These are phyloP conservation scores for Hyposmocoma kahamanoa DNA, from an alignment of 1,140 invertebrate genomes.

Conservation along the genomic window DNA sequence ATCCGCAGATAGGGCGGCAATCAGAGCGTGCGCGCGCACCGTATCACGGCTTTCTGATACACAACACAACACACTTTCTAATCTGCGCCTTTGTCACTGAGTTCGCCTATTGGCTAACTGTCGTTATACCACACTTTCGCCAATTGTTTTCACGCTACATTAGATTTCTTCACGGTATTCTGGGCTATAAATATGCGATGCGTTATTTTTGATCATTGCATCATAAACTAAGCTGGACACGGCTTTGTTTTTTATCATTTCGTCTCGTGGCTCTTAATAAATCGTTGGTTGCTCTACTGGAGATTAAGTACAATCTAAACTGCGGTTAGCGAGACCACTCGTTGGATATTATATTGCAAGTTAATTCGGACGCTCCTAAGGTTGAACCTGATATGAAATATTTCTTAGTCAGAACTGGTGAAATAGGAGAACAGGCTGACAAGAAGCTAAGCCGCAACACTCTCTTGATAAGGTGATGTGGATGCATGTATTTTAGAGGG, in stretches of 20 bases:
- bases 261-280: neutral
- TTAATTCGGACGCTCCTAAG: slow-evolving; percentile 43
- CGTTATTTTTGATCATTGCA: slow-evolving; percentile 34
- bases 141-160: slow-evolving; percentile 71
- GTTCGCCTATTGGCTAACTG: slow-evolving; percentile 60
- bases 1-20: slow-evolving; percentile 65
- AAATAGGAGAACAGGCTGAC: slow-evolving; percentile 57
- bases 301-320: slow-evolving; percentile 44
- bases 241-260: slow-evolving; percentile 4
- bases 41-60: slow-evolving; percentile 59
- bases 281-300: neutral
- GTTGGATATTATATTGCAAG: slow-evolving; percentile 43
- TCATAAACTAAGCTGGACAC: slow-evolving; percentile 29
- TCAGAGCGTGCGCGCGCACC: slow-evolving; percentile 60
- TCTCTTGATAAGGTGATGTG: slow-evolving; percentile 57
- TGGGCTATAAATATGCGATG: slow-evolving; percentile 36
- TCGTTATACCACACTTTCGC: slow-evolving; percentile 61
- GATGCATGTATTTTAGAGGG: slow-evolving; percentile 60
- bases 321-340: slow-evolving; percentile 49
- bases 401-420: slow-evolving; percentile 36
- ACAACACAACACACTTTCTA: slow-evolving; percentile 70
- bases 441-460: slow-evolving; percentile 55
- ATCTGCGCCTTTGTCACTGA: slow-evolving; percentile 68
- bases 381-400: slow-evolving; percentile 46
- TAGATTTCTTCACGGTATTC: slow-evolving; percentile 52